Evolutionary conservation across 2,113 vertebrate genomes (phyloP).

Genomic region (Scalopus aquaticus): DNA sequence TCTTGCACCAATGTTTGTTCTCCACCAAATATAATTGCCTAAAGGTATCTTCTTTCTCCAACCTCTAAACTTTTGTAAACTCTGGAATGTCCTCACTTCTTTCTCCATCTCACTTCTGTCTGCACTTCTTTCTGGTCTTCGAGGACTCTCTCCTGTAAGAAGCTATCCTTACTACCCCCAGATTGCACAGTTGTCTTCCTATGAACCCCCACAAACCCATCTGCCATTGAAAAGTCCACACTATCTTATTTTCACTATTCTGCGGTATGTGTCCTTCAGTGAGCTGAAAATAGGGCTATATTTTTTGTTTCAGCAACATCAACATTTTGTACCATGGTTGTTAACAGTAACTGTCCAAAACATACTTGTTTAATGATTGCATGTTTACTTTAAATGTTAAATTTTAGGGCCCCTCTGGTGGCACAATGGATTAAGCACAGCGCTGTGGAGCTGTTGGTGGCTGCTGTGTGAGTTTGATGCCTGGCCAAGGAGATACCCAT

Average conservation of each 20-base stretch:
- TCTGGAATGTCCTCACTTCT: neutral
- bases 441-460: too few species aligned
- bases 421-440: too few species aligned
- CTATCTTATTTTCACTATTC: neutral
- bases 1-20: neutral
- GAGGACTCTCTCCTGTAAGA: neutral
- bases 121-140: too few species aligned
- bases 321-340: neutral
- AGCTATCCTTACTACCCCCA: neutral
- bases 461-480: too few species aligned
- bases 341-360: neutral
- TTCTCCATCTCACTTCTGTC: too few species aligned
- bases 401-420: too few species aligned
- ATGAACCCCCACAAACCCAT: neutral
- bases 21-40: neutral
- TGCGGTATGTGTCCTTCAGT: neutral
- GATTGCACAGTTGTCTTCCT: accelerated
- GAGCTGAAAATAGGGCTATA: neutral
- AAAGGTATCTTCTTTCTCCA: neutral
- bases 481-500: too few species aligned
- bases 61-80: neutral
- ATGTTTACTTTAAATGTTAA: neutral
- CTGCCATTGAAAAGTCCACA: neutral
- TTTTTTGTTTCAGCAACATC: neutral
- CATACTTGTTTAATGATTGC: neutral